phyloP scores from a whole-genome alignment of 1,140 invertebrate genomes.

The Leptinotarsa lineolata region DNA sequence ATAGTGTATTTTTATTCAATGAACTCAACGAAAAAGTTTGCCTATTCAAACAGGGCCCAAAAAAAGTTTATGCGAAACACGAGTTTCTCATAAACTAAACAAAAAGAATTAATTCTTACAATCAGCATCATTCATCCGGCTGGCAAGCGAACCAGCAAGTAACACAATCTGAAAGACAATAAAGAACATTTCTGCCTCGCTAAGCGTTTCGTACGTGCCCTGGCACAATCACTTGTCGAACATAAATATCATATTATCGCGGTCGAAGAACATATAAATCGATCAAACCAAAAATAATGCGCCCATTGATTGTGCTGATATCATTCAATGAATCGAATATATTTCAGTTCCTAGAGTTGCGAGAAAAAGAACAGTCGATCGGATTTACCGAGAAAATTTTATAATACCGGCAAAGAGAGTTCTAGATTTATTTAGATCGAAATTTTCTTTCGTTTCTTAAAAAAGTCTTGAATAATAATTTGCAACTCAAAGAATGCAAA shows the following conservation, averaged over 20 bases:
- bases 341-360: conserved; percentile 4
- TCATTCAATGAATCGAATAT: neutral
- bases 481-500: no score
- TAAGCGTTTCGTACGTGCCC: conserved; percentile 1
- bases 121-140: conserved; percentile 7
- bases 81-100: conserved; percentile 3
- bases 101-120: neutral
- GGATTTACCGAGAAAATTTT: neutral
- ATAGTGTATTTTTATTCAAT: neutral
- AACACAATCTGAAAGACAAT: conserved; percentile 5
- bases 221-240: conserved; percentile 5
- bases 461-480: no score
- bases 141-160: neutral
- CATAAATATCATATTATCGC: conserved; percentile 4
- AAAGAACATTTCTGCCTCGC: neutral
- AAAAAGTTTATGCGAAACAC: neutral
- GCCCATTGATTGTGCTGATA: neutral
- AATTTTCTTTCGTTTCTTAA: no score
- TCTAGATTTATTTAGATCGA: neutral
- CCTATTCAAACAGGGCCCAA: no score
- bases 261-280: conserved; percentile 6
- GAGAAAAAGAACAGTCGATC: neutral
- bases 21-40: neutral
- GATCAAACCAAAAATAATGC: neutral
- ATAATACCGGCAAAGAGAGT: neutral